phyloP scores from a whole-genome alignment of 2,797 vertebrate species.

The Lates japonicus region DNA sequence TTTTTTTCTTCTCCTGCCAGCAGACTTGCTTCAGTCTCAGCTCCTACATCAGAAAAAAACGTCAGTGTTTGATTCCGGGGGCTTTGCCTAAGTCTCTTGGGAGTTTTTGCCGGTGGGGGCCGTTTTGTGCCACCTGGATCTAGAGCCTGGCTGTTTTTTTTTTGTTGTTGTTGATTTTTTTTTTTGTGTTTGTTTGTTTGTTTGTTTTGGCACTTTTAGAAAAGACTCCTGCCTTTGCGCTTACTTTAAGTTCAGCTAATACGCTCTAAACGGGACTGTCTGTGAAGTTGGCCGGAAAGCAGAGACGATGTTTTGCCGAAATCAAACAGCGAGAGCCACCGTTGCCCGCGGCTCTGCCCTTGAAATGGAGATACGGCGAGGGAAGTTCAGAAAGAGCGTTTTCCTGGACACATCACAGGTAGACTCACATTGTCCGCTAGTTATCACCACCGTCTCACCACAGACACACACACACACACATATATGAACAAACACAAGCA shows the following conservation, averaged over 20 bases:
- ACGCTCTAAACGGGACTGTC: conserved; percentile 9
- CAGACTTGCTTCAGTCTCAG: conserved; percentile 1
- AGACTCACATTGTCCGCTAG: conserved; percentile 59
- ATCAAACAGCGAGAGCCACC: conserved; percentile 91
- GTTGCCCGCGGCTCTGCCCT: conserved; percentile 93
- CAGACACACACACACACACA: conserved; percentile 11
- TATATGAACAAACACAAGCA: not conserved
- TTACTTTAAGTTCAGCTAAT: conserved; percentile 11
- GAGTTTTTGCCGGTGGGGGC: conserved; percentile 39
- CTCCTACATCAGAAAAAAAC: conserved; percentile 33
- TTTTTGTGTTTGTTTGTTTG: conserved; percentile 5
- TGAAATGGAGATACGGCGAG: conserved; percentile 96
- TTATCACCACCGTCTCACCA: conserved; percentile 31
- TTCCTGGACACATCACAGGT: conserved; percentile 91
- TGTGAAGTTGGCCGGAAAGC: conserved; percentile 59
- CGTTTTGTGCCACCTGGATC: conserved; percentile 56
- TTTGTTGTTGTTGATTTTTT: no score
- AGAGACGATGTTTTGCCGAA: conserved; percentile 90
- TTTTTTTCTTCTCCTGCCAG: not conserved
- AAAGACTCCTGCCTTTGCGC: conserved; percentile 27
- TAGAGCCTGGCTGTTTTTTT: not conserved
- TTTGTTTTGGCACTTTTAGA: conserved; percentile 31
- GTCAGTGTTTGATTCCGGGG: conserved; percentile 24
- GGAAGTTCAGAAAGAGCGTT: conserved; percentile 92
- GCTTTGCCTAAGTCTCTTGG: conserved; percentile 32